These are phyloP conservation scores for Tetropium fuscum DNA, from an alignment of 2,888 invertebrate genomes.

Conservation along the genomic window DNA sequence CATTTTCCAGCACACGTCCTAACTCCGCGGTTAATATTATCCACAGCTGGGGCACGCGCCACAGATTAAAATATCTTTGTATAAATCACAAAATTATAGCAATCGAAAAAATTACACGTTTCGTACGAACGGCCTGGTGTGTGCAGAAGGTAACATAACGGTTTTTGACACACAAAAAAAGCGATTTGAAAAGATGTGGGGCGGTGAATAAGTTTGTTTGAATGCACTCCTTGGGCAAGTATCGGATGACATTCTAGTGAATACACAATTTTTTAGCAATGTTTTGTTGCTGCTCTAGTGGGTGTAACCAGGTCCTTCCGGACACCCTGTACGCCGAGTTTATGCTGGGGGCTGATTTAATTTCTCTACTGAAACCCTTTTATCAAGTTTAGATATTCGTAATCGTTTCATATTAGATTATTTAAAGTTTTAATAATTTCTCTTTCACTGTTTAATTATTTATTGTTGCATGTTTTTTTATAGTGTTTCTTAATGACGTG, in stretches of 20 bases:
- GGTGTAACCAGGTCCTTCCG: conserved; percentile 63
- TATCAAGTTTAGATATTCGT: too few species aligned
- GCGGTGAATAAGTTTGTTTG: conserved; percentile 53
- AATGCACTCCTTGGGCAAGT: conserved; percentile 56
- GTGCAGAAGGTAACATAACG: conserved; percentile 60
- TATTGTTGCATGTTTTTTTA: too few species aligned
- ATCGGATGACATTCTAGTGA: conserved; percentile 62
- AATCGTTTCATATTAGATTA: too few species aligned
- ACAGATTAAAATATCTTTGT: conserved; percentile 63
- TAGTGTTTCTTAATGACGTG: too few species aligned
- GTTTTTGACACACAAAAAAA: conserved; percentile 60
- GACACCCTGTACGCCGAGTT: conserved; percentile 54
- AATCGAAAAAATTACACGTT: conserved; percentile 63
- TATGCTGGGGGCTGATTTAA: conserved; percentile 4
- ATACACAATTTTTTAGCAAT: conserved; percentile 60
- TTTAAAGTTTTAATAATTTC: not conserved
- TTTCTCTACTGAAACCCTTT: not conserved
- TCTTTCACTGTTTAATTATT: not conserved
- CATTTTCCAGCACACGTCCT: not conserved
- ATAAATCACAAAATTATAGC: conserved; percentile 63
- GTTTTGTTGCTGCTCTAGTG: conserved; percentile 58
- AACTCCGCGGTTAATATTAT: conserved; percentile 1
- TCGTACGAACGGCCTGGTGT: conserved; percentile 36
- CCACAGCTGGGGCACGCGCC: conserved; percentile 57
- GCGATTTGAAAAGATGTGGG: conserved; percentile 57